A percentile compares a stretch with the other conserved stretches of the same genome.
These are phyloP conservation scores for Hemiscyllium ocellatum DNA, from an alignment of 2,113 vertebrate genomes.

Conservation along the genomic window DNA sequence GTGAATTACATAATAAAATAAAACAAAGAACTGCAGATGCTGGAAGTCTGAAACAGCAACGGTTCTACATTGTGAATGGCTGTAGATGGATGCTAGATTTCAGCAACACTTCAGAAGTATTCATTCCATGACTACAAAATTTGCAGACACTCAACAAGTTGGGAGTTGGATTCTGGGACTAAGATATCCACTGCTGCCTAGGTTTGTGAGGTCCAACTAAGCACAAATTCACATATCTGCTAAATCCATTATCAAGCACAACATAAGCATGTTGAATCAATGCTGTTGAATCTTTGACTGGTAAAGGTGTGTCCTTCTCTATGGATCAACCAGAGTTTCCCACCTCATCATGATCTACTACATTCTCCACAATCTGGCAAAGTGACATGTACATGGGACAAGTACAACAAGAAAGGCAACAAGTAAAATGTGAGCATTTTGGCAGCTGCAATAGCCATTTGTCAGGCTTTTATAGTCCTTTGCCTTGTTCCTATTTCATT, in stretches of 20 bases:
- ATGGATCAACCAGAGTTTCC: neutral
- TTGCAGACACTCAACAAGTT: neutral
- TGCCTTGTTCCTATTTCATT: too few relatives aligned
- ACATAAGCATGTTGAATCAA: neutral
- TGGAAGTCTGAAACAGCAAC: too few relatives aligned
- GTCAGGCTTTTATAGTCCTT: too few relatives aligned
- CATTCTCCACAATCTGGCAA: neutral
- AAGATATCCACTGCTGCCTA: neutral
- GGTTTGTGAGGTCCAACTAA: neutral
- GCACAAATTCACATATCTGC: neutral
- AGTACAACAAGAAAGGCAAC: neutral
- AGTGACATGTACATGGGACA: neutral
- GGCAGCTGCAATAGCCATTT: too few relatives aligned
- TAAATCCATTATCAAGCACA: neutral
- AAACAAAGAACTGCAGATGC: too few relatives aligned
- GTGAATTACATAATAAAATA: too few relatives aligned
- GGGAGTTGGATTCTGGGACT: neutral
- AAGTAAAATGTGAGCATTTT: too few relatives aligned
- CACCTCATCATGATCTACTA: neutral
- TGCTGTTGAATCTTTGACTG: neutral
- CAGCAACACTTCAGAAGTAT: neutral
- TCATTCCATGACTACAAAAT: neutral
- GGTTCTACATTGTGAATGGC: too few relatives aligned
- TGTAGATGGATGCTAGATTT: neutral
- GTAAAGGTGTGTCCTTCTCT: neutral